Evolutionary conservation across 2,888 invertebrate species (phyloP).

Genomic region (Bembecia ichneumoniformis): DNA sequence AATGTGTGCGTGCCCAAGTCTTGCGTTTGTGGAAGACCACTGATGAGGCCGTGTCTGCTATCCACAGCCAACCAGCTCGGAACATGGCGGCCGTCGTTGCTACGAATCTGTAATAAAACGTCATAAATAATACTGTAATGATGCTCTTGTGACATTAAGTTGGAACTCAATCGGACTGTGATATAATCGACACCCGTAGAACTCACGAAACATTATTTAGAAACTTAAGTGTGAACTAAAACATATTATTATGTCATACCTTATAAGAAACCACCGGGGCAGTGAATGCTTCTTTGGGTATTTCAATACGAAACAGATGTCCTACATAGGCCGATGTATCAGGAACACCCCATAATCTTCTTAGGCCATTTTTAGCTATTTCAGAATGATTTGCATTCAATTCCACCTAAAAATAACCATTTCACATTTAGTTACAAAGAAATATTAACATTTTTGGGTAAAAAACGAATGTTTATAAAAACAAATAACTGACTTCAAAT

Average conservation of each 20-base stretch:
- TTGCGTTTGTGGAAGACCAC: constrained; percentile 79
- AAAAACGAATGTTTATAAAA: too few relatives aligned
- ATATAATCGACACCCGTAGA: too few relatives aligned
- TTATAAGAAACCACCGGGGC: constrained; percentile 78
- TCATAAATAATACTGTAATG: too few relatives aligned
- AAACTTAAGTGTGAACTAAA: too few relatives aligned
- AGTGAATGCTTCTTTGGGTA: constrained; percentile 80
- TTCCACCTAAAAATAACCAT: constrained; percentile 43
- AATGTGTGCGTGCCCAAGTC: constrained; percentile 79
- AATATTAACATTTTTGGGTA: too few relatives aligned
- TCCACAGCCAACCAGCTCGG: constrained; percentile 83
- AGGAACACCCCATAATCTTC: constrained; percentile 71
- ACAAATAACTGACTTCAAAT: too few relatives aligned
- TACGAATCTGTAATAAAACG: constrained; percentile 37
- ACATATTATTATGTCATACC: constrained; percentile 64
- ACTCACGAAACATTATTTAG: too few relatives aligned
- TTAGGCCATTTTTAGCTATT: constrained; percentile 65
- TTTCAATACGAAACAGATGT: constrained; percentile 79
- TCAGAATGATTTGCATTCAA: constrained; percentile 61
- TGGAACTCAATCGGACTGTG: too few relatives aligned
- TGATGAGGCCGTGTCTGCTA: constrained; percentile 76
- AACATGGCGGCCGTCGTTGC: constrained; percentile 48
- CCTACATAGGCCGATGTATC: constrained; percentile 80
- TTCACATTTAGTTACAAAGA: neutral
- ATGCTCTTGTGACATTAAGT: too few relatives aligned